These are phyloP conservation scores for Stramonita haemastoma DNA, from an alignment of 2,888 invertebrate species.

Conservation along the genomic window DNA sequence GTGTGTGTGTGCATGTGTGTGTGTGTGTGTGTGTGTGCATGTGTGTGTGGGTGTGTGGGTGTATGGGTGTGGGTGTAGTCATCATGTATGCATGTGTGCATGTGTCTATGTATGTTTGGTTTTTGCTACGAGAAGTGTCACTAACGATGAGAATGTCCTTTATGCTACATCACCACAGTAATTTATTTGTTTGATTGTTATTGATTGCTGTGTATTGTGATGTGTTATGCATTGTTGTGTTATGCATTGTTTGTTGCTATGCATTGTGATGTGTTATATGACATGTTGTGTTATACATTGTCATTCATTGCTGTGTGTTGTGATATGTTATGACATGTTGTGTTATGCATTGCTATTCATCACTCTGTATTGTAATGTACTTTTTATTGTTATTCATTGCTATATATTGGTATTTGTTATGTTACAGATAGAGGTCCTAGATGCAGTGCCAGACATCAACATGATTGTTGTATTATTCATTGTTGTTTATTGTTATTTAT, in stretches of 20 bases:
- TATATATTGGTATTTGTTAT: background rate
- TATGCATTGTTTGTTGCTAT: background rate
- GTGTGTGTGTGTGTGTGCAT: too few relatives aligned
- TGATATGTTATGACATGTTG: constrained; percentile 68
- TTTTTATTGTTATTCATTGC: background rate
- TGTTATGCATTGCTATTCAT: background rate
- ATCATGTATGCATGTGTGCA: background rate
- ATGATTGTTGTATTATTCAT: constrained; percentile 83
- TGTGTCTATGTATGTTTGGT: background rate
- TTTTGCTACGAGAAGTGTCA: too few relatives aligned
- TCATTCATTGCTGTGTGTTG: background rate
- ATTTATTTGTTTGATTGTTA: background rate
- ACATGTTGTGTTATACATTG: constrained; percentile 81
- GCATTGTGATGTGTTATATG: constrained; percentile 96
- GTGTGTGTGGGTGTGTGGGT: background rate
- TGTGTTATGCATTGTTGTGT: background rate
- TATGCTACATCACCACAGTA: too few relatives aligned
- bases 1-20: too few relatives aligned
- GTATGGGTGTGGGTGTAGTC: background rate
- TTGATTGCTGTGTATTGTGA: too few relatives aligned
- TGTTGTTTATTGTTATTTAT: constrained; percentile 12
- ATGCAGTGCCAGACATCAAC: constrained; percentile 95
- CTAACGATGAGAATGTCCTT: too few relatives aligned
- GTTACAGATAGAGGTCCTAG: constrained; percentile 87
- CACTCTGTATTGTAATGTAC: too few relatives aligned